phyloP scores from a whole-genome alignment of 1,140 invertebrate species.

The Trachelipus rathkii region DNA sequence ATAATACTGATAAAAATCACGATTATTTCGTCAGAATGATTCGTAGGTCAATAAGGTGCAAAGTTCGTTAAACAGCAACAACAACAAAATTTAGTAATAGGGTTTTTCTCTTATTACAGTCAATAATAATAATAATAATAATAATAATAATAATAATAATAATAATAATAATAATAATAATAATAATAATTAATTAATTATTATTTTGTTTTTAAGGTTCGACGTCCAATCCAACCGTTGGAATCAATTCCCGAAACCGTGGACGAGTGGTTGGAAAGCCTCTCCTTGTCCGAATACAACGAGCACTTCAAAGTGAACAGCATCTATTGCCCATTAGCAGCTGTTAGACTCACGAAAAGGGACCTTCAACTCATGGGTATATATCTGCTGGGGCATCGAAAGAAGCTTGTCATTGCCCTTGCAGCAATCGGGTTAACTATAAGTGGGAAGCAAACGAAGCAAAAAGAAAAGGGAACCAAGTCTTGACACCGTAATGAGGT shows the following conservation, averaged over 20 bases:
- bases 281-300: conserved; percentile 30
- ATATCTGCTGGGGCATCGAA: conserved; percentile 33
- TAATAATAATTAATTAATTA: background rate
- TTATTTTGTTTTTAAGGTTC: background rate
- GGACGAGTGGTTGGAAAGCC: conserved; percentile 29
- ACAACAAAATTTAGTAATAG: no score
- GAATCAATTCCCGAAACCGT: conserved; percentile 30
- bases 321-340: conserved; percentile 36
- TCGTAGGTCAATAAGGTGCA: no score
- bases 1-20: no score
- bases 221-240: background rate
- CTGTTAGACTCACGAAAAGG: conserved; percentile 31
- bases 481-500: no score
- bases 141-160: no score
- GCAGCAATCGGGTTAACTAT: background rate
- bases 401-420: conserved; percentile 31
- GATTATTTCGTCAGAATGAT: no score
- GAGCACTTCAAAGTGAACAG: conserved; percentile 40
- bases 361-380: conserved; percentile 37
- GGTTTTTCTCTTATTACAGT: no score
- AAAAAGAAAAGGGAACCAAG: no score
- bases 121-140: no score
- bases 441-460: no score
- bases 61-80: no score
- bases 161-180: no score